Percentiles rank a stretch among this genome's conserved stretches.
phyloP scores from a whole-genome alignment of 92 coral and sea anemone species.

The Umimayanthus kanabou region DNA sequence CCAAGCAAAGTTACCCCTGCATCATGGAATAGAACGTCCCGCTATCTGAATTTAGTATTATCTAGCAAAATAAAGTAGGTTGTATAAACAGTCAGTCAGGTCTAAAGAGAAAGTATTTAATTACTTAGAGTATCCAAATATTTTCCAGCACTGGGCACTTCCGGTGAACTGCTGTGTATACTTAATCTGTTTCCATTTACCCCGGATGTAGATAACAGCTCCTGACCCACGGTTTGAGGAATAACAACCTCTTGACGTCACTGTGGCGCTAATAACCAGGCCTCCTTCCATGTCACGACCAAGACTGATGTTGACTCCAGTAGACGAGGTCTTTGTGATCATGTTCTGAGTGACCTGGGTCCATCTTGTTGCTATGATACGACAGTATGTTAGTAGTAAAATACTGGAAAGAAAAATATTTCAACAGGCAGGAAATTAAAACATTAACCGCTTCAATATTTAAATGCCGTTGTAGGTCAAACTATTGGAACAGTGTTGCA shows the following conservation, averaged over 20 bases:
- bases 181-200: constrained; percentile 54
- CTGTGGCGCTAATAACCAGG: background rate
- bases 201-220: background rate
- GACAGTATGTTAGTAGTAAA: background rate
- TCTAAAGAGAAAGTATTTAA: background rate
- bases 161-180: constrained; percentile 59
- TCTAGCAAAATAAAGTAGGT: background rate
- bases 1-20: constrained; percentile 29
- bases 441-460: too few species aligned
- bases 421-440: too few species aligned
- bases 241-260: background rate
- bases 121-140: constrained; percentile 55
- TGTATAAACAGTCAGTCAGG: background rate
- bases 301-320: background rate
- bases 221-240: background rate
- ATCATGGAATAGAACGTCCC: background rate
- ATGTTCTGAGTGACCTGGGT: background rate
- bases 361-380: background rate
- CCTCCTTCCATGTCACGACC: background rate
- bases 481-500: too few species aligned
- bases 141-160: constrained; percentile 55
- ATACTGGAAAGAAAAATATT: too few species aligned
- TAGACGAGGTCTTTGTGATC: background rate
- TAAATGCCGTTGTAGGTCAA: too few species aligned
- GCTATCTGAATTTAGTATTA: background rate